Evolutionary conservation across 2,797 vertebrate genomes (phyloP).

Genomic region (Prionace glauca): DNA sequence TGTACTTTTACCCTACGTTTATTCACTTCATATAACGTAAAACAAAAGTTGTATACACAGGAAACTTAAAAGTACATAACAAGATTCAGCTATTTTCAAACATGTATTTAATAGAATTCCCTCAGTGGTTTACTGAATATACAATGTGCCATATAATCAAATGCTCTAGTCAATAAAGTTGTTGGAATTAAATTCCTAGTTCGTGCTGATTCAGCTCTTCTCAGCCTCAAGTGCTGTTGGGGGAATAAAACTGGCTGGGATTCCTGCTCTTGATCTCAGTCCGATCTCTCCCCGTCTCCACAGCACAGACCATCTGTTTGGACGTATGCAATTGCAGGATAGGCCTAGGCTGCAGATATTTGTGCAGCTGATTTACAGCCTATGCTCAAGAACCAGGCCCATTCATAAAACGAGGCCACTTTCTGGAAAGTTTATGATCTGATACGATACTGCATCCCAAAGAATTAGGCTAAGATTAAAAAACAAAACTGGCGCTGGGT

Average conservation of each 20-base stretch:
- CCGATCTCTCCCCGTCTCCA: too few species aligned
- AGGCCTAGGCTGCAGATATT: too few species aligned
- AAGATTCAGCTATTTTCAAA: neutral
- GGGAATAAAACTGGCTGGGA: neutral
- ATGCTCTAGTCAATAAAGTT: neutral
- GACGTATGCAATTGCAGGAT: neutral
- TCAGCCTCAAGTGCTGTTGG: neutral
- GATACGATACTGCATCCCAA: neutral
- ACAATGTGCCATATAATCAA: neutral
- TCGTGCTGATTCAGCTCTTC: neutral
- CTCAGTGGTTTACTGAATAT: neutral
- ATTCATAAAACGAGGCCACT: neutral
- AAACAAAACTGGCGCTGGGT: neutral
- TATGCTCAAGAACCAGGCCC: neutral
- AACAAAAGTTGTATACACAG: neutral
- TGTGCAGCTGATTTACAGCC: neutral
- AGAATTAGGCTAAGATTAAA: neutral
- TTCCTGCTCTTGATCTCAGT: neutral
- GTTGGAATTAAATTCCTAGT: neutral
- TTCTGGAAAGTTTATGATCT: neutral
- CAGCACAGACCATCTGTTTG: neutral
- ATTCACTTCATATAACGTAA: neutral
- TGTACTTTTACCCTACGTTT: slow-evolving; percentile 13
- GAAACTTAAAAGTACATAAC: neutral
- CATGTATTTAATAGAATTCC: neutral